Base-by-base conservation (phyloP, 2,888 invertebrate species). In the Aspidapion aeneum region DNA sequence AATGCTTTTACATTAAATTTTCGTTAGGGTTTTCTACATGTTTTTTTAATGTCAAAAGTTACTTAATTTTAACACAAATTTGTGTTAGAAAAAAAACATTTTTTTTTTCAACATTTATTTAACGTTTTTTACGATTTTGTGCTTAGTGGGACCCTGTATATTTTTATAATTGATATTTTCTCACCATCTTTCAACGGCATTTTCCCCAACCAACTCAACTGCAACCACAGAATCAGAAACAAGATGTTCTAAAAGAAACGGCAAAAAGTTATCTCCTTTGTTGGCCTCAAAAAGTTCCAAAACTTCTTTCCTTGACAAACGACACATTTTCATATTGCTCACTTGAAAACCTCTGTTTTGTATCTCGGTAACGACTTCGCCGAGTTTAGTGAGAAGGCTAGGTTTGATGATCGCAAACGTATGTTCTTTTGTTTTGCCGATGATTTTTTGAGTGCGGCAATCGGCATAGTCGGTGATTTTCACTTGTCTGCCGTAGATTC, bases 391-490 rank as follows among this genome's bases (percentile, higher is more conserved):
- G 18, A 67, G 19, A 19, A 67, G 16, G 19, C 21, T 54, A 7
- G 93, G 91, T 78, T 93, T 94, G 7, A 96, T 82, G 69, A 96
- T 79, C 1, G 87, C 88, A 79, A 93, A 90, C 1, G 93, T 91
- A 72, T 87, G 85, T 79, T 90, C 85, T 73, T 88, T 84, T 72
- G 85, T 83, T 69, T 82, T 83, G 12, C 85, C 83, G 57, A 91
- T 81, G 74, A 84, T 85, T 55, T 83, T 85, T 73, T 83, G 85
- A 0, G 93, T 93, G 49, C 82, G 78, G 66, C 84, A 85, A 77
- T 92, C 90, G 0, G 87, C 91, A 77, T 89, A 92, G 75, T 87
- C 88, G 1, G 86, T 82, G 50, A 93, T 87, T 78, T 87, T 87
- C 35, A 93, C 85, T 68, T 88, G 84, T 22, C 93, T 82, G 0